Base-by-base conservation (phyloP, 2,888 invertebrate genomes). In the Callimorpha dominula region DNA sequence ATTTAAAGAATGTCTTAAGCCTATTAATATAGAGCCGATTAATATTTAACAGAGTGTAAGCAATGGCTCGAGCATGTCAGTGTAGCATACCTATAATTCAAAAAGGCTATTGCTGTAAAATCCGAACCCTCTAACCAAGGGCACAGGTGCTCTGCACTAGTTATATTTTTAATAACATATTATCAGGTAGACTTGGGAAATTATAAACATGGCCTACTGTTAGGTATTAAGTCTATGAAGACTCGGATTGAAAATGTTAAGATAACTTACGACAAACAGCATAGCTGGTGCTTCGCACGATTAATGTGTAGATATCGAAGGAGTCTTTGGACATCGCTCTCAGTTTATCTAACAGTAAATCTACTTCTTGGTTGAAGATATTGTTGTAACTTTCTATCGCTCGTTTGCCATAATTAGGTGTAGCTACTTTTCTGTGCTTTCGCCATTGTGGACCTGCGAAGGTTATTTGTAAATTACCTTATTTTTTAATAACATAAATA, bases 401-500 rank as follows among this genome's bases (percentile, higher is more conserved):
- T 42, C 88, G 86, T 72, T 90, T 93, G 0, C 92, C 89, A 65
- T 92, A 94, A 78, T 93, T 93, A 0, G 94, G 93, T 3, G 76
- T 88, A 0, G 92, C 93, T 74, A 94, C 86, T 81, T 94, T 94
- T n/a, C 95, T 89, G 64, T 94, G 93, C 62, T 89, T 91, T 0
- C 92, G 85, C 95, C 95, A 95, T 31, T 74, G 72, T 52, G 87
- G 85, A 7, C 94, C 94, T 94, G 75, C 50, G 68, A 73, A 11
- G 14, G 3, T 20, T 15, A 14, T 60, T 60, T 60, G 2, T 12
- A 6, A 14, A 12, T 42, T 42, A 63, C 15, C 14, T 40, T 40
- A n/a, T 54, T 20, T n/a, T 54, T n/a, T 9, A 20, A 54, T 4
- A n/a, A 17, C 9, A 9, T 52, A 52, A 52, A 8, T 31, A 31